A percentile compares a stretch with the other conserved stretches of the same genome.
phyloP scores from a whole-genome alignment of 2,888 invertebrate genomes.

The Nomada fabriciana region DNA sequence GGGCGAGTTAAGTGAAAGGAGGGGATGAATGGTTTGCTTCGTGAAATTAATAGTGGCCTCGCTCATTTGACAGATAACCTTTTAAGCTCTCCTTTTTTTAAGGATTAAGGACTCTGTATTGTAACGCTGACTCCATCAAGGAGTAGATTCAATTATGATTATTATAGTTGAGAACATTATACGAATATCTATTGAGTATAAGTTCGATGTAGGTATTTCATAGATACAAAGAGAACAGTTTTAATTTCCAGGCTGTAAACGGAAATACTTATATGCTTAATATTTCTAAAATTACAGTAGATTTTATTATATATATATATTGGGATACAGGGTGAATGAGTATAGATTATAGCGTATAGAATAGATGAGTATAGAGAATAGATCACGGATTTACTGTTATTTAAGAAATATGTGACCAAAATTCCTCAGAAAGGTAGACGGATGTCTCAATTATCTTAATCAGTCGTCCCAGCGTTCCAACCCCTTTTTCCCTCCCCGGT shows the following conservation, averaged over 20 bases:
- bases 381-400: background rate
- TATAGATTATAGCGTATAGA: too few species aligned
- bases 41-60: conserved; percentile 60
- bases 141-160: too few species aligned
- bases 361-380: too few species aligned
- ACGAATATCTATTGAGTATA: too few species aligned
- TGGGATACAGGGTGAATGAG: background rate
- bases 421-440: conserved; percentile 31
- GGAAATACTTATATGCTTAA: too few species aligned
- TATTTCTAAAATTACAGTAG: too few species aligned
- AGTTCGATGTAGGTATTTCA: background rate
- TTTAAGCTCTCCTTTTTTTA: background rate
- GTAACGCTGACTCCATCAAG: background rate
- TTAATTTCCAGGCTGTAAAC: background rate
- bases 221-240: background rate
- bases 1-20: conserved; percentile 1
- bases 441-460: conserved; percentile 62
- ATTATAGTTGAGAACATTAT: too few species aligned
- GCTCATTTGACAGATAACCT: conserved; percentile 58
- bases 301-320: too few species aligned
- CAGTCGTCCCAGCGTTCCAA: conserved; percentile 31
- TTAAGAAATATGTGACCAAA: background rate
- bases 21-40: conserved; percentile 50
- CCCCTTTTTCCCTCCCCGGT: conserved; percentile 30
- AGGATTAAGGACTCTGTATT: background rate